Percentiles rank a stretch among this genome's conserved stretches.
Conservation (phyloP, 2,797 vertebrate species). For the Tokudaia tokunoshimensis region DNA sequence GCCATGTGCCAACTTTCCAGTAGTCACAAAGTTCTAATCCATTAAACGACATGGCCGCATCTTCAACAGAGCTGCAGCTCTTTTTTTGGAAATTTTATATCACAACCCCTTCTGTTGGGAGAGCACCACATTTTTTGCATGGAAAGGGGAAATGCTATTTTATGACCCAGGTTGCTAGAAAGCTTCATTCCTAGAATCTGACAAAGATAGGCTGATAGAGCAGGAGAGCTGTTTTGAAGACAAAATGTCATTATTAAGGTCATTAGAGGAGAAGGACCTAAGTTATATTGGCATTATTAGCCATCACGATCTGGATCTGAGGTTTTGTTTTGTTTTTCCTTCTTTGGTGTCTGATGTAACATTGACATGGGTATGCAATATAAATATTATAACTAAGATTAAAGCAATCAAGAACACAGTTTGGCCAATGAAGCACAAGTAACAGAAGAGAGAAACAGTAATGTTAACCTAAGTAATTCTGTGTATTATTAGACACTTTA, state of each 20-base stretch:
- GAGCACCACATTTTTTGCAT: not conserved
- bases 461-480: not conserved
- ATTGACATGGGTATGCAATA: not conserved
- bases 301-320: not conserved
- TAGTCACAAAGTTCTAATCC: not conserved
- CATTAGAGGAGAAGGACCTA: not conserved
- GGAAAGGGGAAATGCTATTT: not conserved
- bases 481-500: not conserved
- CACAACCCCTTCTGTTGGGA: not conserved
- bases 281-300: not conserved
- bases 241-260: not conserved
- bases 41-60: not conserved
- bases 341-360: not conserved
- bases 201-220: not conserved
- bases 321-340: not conserved
- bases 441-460: not conserved
- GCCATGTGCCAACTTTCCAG: not conserved
- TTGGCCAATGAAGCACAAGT: not conserved
- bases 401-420: not conserved
- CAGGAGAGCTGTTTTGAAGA: not conserved
- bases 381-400: not conserved
- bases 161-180: not conserved
- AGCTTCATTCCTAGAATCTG: not conserved
- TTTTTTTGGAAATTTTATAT: not conserved
- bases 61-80: not conserved